Evolutionary conservation across 2,888 invertebrate genomes (phyloP).

Genomic region (Acrocera orbiculus): DNA sequence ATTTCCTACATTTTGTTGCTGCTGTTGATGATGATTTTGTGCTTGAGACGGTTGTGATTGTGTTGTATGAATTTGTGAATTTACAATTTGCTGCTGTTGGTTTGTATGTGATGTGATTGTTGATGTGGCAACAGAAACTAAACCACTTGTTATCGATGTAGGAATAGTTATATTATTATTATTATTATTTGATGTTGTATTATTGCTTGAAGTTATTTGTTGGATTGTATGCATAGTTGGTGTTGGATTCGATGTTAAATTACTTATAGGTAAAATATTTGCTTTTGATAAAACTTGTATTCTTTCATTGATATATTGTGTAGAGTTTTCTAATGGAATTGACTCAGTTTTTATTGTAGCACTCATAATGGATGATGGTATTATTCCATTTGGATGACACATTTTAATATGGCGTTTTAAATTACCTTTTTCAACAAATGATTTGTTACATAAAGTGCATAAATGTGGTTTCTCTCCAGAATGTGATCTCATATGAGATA

Average conservation of each 20-base stretch:
- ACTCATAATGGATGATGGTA: slow-evolving; percentile 30
- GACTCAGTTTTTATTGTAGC: slow-evolving; percentile 21
- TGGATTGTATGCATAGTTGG: slow-evolving; percentile 31
- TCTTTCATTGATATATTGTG: slow-evolving; percentile 11
- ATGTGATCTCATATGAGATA: slow-evolving; percentile 66
- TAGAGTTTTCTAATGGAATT: neutral
- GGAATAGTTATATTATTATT: slow-evolving; percentile 21
- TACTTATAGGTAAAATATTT: slow-evolving; percentile 12
- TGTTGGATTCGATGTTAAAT: slow-evolving; percentile 26
- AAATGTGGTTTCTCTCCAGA: slow-evolving; percentile 40
- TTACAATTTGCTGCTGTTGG: slow-evolving; percentile 8
- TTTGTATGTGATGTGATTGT: slow-evolving; percentile 28
- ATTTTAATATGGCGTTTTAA: slow-evolving; percentile 56
- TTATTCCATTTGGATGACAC: slow-evolving; percentile 39
- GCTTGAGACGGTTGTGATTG: too few species aligned
- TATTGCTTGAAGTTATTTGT: slow-evolving; percentile 27
- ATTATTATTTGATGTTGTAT: slow-evolving; percentile 13
- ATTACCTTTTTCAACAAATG: slow-evolving; percentile 66
- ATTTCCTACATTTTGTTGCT: slow-evolving; percentile 2
- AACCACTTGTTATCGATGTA: slow-evolving; percentile 16
- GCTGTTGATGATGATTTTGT: slow-evolving; percentile 6
- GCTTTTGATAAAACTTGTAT: slow-evolving; percentile 10
- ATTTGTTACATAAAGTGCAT: slow-evolving; percentile 55
- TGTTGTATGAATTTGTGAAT: slow-evolving; percentile 1
- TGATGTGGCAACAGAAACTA: slow-evolving; percentile 28